phyloP scores from a whole-genome alignment of 2,888 invertebrate species.

The Laspeyria flexula region DNA sequence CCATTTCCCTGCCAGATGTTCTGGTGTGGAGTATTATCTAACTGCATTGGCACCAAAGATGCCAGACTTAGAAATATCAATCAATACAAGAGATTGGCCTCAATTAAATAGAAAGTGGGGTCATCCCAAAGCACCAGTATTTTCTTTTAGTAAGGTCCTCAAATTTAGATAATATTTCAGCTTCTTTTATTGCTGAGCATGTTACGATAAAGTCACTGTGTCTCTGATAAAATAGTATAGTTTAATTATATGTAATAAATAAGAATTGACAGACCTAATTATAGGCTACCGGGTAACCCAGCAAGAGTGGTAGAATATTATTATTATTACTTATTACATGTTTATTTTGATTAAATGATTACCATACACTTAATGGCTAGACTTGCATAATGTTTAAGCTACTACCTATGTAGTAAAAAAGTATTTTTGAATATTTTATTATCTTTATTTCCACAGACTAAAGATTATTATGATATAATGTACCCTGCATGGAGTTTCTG shows the following conservation, averaged over 20 bases:
- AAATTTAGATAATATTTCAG: not conserved
- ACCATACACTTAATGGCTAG: too few species aligned
- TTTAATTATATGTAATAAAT: too few species aligned
- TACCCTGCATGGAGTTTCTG: conserved; percentile 99
- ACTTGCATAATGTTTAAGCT: too few species aligned
- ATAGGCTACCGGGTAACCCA: too few species aligned
- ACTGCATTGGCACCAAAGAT: conserved; percentile 88
- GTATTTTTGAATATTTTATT: not conserved
- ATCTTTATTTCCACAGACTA: conserved; percentile 77
- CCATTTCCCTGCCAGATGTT: conserved; percentile 96
- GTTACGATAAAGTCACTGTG: not conserved
- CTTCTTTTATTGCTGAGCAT: not conserved
- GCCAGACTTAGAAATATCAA: conserved; percentile 93
- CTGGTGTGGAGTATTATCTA: conserved; percentile 96
- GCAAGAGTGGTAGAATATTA: too few species aligned
- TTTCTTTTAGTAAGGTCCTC: conserved; percentile 97
- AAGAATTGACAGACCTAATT: too few species aligned
- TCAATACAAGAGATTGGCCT: conserved; percentile 98
- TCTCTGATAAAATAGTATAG: too few species aligned
- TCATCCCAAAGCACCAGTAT: conserved; percentile 90
- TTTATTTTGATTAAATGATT: too few species aligned
- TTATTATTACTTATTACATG: too few species aligned
- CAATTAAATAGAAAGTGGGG: conserved; percentile 90
- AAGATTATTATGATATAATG: conserved; percentile 95
- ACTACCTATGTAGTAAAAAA: too few species aligned